A percentile compares a stretch with the other conserved stretches of the same genome.
These are phyloP conservation scores for Pharmacophagus antenor DNA, from an alignment of 2,888 invertebrate species.

Conservation along the genomic window DNA sequence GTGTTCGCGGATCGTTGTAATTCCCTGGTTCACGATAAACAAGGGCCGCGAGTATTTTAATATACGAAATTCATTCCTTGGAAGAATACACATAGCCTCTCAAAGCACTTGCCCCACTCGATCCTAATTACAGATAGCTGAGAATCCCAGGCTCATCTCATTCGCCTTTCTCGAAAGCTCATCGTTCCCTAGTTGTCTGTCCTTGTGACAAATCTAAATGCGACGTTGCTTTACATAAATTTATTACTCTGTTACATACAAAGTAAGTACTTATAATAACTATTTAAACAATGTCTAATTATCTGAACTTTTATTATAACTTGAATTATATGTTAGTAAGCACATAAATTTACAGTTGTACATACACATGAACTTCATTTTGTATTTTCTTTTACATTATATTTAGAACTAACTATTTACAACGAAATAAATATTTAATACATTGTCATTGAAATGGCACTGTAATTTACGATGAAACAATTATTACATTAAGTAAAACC, in stretches of 20 bases:
- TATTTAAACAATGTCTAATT: conserved; percentile 5
- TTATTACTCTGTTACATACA: conserved; percentile 1
- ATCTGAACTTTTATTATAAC: no score
- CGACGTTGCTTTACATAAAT: conserved; percentile 16
- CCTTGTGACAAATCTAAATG: conserved; percentile 33
- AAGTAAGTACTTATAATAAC: background rate
- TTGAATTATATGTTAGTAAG: no score
- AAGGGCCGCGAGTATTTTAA: conserved; percentile 15
- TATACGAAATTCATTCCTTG: conserved; percentile 27
- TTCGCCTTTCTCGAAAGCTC: conserved; percentile 49
- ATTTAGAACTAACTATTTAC: no score
- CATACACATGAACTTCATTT: no score
- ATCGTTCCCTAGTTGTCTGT: conserved; percentile 36
- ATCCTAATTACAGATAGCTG: conserved; percentile 74
- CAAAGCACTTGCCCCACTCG: conserved; percentile 59
- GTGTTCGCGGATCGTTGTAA: conserved; percentile 6
- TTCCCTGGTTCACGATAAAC: conserved; percentile 10
- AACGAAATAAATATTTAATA: conserved; percentile 1
- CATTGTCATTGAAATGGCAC: background rate
- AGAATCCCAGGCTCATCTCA: conserved; percentile 55
- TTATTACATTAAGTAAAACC: background rate
- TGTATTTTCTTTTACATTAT: no score
- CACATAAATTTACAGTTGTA: no score
- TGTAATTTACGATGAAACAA: background rate
- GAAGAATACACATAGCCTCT: conserved; percentile 53